phyloP scores from a whole-genome alignment of 2,888 invertebrate genomes.

The Drosophila prostipennis region DNA sequence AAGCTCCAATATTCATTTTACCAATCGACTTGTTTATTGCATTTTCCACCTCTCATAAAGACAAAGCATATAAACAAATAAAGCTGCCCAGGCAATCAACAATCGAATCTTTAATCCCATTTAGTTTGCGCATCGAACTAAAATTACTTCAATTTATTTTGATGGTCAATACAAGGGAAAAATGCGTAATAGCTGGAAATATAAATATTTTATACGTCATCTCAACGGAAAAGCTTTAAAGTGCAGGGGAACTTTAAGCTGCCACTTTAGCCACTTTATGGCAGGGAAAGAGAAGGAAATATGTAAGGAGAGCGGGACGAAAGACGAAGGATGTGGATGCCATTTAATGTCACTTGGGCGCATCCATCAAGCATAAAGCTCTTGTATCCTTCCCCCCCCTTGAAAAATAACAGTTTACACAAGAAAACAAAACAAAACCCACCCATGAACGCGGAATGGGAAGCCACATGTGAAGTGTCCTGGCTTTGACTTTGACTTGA shows the following conservation, averaged over 20 bases:
- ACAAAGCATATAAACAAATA: slow-evolving; percentile 50
- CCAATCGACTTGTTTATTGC: not conserved
- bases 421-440: slow-evolving; percentile 65
- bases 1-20: slow-evolving; percentile 30
- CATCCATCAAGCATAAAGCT: slow-evolving; percentile 74
- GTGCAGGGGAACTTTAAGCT: slow-evolving; percentile 63
- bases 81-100: slow-evolving; percentile 42
- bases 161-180: slow-evolving; percentile 65
- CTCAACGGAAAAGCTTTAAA: slow-evolving; percentile 56
- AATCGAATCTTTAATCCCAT: slow-evolving; percentile 70
- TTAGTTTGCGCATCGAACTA: slow-evolving; percentile 58
- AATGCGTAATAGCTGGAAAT: slow-evolving; percentile 60
- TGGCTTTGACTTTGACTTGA: slow-evolving; percentile 68
- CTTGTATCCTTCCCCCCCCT: slow-evolving; percentile 51
- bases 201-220: slow-evolving; percentile 59
- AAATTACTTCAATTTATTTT: slow-evolving; percentile 70
- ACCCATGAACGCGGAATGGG: slow-evolving; percentile 20
- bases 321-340: slow-evolving; percentile 57
- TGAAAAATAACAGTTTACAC: slow-evolving; percentile 78
- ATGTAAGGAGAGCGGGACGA: slow-evolving; percentile 9
- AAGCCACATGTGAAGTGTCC: slow-evolving; percentile 75
- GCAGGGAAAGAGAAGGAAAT: slow-evolving; percentile 6
- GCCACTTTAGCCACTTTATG: slow-evolving; percentile 75
- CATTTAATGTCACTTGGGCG: slow-evolving; percentile 79
- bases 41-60: slow-evolving; percentile 10